Evolutionary conservation across 2,888 invertebrate genomes (phyloP).

Genomic region (Teleiodes luculella): DNA sequence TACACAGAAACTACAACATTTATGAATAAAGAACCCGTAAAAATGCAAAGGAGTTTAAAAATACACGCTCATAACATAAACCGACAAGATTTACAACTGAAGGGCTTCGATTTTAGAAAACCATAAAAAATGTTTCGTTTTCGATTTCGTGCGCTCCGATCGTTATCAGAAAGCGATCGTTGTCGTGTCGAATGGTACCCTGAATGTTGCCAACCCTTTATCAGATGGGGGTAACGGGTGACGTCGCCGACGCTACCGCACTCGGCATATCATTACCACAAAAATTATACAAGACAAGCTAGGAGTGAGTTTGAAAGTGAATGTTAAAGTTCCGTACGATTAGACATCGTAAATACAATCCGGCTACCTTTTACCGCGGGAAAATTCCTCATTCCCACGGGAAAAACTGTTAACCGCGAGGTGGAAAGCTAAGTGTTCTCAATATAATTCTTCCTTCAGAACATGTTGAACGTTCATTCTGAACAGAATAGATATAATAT

Average conservation of each 20-base stretch:
- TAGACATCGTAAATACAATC: no score
- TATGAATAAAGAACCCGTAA: background rate
- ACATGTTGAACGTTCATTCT: no score
- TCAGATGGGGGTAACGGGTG: constrained; percentile 63
- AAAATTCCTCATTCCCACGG: no score
- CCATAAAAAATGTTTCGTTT: background rate
- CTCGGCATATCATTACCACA: constrained; percentile 56
- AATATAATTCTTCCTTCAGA: no score
- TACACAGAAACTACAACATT: background rate
- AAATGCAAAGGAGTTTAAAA: background rate
- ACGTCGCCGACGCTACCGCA: constrained; percentile 43
- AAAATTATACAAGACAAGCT: constrained; percentile 44
- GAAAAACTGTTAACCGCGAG: no score
- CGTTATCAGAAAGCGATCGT: constrained; percentile 69
- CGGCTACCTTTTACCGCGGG: no score
- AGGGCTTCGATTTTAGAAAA: background rate
- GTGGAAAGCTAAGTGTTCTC: no score
- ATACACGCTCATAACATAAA: background rate
- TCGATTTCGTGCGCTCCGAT: constrained; percentile 55
- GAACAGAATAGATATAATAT: no score
- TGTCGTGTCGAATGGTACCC: constrained; percentile 54
- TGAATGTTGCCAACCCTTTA: constrained; percentile 61
- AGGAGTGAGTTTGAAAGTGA: background rate
- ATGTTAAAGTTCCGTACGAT: background rate
- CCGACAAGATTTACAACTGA: background rate